phyloP scores from a whole-genome alignment of 2,888 invertebrate genomes.

The Scaptomyza cyrtandrae region DNA sequence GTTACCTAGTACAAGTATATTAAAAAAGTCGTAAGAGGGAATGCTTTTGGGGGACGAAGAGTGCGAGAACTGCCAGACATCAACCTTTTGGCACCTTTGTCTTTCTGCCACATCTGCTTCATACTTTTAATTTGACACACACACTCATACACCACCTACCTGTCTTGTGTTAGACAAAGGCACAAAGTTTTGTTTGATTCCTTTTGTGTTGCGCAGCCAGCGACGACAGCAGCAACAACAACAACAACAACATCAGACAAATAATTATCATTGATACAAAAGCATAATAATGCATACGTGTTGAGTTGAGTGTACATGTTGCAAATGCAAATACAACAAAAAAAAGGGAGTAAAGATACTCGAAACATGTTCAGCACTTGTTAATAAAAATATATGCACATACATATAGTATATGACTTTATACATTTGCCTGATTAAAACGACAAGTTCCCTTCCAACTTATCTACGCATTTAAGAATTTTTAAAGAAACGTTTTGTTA shows the following conservation, averaged over 20 bases:
- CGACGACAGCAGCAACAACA: slow-evolving; percentile 32
- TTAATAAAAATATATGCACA: slow-evolving; percentile 45
- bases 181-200: slow-evolving; percentile 79
- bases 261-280: slow-evolving; percentile 80
- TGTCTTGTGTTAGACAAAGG: slow-evolving; percentile 62
- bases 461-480: background rate
- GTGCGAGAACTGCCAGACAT: slow-evolving; percentile 30
- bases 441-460: slow-evolving; percentile 6
- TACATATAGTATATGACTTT: slow-evolving; percentile 28
- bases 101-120: slow-evolving; percentile 69
- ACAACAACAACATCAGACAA: slow-evolving; percentile 60
- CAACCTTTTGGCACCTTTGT: slow-evolving; percentile 80
- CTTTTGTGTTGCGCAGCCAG: slow-evolving; percentile 77
- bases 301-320: background rate
- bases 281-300: slow-evolving; percentile 50
- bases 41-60: background rate
- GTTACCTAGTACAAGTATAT: slow-evolving; percentile 63
- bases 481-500: background rate
- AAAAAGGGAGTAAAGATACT: slow-evolving; percentile 5
- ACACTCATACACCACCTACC: slow-evolving; percentile 45
- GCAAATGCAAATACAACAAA: slow-evolving; percentile 27
- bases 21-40: slow-evolving; percentile 53
- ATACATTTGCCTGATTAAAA: slow-evolving; percentile 65
- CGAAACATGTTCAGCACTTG: slow-evolving; percentile 23
- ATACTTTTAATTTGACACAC: slow-evolving; percentile 81